phyloP scores from a whole-genome alignment of 2,888 invertebrate genomes.

The Argyra leucocephala region DNA sequence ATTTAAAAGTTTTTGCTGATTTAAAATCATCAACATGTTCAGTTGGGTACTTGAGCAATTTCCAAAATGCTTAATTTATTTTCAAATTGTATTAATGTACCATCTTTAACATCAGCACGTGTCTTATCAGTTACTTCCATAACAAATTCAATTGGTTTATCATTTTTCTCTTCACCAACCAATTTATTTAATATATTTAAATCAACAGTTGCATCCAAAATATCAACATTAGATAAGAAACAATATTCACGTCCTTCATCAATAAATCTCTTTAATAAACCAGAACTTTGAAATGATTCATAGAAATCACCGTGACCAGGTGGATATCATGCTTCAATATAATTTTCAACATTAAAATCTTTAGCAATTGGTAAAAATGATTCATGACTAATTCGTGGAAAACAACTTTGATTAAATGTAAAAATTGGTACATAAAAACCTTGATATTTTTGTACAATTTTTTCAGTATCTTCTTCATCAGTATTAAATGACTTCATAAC shows the following conservation, averaged over 20 bases:
- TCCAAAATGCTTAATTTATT: constrained; percentile 87
- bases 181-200: constrained; percentile 76
- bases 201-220: constrained; percentile 97
- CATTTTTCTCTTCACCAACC: constrained; percentile 45
- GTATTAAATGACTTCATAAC: constrained; percentile 99
- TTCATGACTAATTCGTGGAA: constrained; percentile 90
- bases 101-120: constrained; percentile 97
- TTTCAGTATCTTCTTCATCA: constrained; percentile 92
- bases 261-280: constrained; percentile 80
- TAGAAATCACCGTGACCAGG: constrained; percentile 99
- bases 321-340: constrained; percentile 91
- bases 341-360: constrained; percentile 58
- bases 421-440: constrained; percentile 85
- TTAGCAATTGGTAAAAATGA: constrained; percentile 83
- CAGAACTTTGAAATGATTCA: constrained; percentile 87
- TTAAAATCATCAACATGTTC: constrained; percentile 98
- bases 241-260: constrained; percentile 82
- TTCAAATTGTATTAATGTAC: constrained; percentile 94
- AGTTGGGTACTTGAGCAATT: constrained; percentile 97
- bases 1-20: constrained; percentile 96
- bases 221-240: constrained; percentile 98
- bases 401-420: constrained; percentile 97
- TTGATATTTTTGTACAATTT: constrained; percentile 87
- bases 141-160: constrained; percentile 72
- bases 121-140: constrained; percentile 99